Percentiles rank a stretch among this genome's conserved stretches.
Evolutionary conservation across 2,797 vertebrate species (phyloP).

Genomic region (Chromis chromis): DNA sequence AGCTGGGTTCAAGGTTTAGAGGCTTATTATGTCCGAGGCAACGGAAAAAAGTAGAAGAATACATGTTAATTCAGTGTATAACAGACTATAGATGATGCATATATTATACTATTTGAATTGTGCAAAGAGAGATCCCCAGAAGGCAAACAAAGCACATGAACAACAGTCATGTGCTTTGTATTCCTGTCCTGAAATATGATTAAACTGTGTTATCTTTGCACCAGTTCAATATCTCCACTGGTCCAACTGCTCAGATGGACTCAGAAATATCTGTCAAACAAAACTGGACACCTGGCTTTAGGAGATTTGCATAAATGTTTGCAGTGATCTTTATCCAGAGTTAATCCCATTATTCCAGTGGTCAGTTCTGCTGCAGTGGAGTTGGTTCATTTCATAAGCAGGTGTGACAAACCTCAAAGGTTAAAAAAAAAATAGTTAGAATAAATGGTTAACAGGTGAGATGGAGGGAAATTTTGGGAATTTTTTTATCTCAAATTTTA

Average conservation of each 20-base stretch:
- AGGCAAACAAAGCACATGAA: background rate
- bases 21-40: too few species aligned
- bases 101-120: background rate
- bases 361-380: background rate
- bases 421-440: background rate
- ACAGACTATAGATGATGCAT: background rate
- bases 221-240: constrained; percentile 12
- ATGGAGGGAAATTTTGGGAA: background rate
- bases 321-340: background rate
- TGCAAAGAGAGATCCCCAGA: background rate
- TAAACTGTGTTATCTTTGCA: constrained; percentile 13
- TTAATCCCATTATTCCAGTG: background rate
- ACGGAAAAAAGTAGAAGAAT: background rate
- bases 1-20: constrained; percentile 7
- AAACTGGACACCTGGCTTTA: constrained; percentile 21
- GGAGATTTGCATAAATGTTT: constrained; percentile 26
- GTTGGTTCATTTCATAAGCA: background rate
- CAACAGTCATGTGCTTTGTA: background rate
- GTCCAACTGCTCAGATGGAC: constrained; percentile 2
- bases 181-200: background rate
- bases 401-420: background rate
- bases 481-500: too few species aligned
- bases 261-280: background rate
- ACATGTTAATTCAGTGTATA: background rate
- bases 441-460: background rate